phyloP scores from a whole-genome alignment of 2,888 invertebrate species.

The Drosophila planitibia region DNA sequence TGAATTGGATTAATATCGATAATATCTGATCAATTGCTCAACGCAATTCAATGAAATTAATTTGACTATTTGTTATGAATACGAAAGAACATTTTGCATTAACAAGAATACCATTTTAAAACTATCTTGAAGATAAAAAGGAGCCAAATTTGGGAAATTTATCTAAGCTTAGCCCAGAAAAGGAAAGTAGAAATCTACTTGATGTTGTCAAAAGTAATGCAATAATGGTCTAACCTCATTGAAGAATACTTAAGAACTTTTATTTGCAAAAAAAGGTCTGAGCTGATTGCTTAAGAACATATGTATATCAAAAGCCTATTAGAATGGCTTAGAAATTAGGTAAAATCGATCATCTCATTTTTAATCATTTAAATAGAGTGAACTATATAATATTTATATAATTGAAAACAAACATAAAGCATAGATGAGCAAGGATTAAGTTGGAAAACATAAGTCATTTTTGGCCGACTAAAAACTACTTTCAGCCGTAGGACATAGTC shows the following conservation, averaged over 20 bases:
- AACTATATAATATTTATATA: not conserved
- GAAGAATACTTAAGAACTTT: not conserved
- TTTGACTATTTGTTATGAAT: not conserved
- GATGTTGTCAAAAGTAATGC: not conserved
- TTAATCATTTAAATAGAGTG: not conserved
- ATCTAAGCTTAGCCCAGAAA: not conserved
- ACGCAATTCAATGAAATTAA: not conserved
- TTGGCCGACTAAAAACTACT: not conserved
- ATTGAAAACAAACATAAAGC: not conserved
- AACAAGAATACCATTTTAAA: not conserved
- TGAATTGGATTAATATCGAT: conserved; percentile 6
- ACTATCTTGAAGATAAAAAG: not conserved
- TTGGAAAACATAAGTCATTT: not conserved
- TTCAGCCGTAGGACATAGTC: not conserved
- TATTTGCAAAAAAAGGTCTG: not conserved
- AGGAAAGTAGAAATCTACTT: not conserved
- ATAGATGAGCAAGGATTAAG: not conserved
- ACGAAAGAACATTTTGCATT: not conserved
- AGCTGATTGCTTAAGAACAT: not conserved
- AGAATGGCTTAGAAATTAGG: not conserved
- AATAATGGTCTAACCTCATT: not conserved
- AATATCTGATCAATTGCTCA: not conserved
- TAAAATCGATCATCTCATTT: not conserved
- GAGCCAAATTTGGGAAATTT: not conserved
- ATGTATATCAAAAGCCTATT: not conserved